Base-by-base conservation (phyloP, 1,140 invertebrate genomes). In the Drosophila sulfurigaster region DNA sequence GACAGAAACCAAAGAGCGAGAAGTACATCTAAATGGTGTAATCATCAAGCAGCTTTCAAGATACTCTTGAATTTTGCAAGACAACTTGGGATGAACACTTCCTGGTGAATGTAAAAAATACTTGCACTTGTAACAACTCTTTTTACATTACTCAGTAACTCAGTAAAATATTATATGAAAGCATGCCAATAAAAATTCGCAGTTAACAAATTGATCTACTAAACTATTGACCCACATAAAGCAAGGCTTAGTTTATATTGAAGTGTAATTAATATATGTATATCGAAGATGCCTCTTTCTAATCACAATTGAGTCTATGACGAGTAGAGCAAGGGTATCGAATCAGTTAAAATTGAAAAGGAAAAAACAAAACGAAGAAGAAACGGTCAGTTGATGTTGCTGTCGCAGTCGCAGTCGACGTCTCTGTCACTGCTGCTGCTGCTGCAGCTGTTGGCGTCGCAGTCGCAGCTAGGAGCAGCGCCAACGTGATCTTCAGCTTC, bases 341-440 rank as follows among this genome's bases (percentile, higher is more conserved):
- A 81, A 86, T 73, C 62, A 57, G 62, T 75, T 71, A 72, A 75
- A 72, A 72, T 67, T 56, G 51, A 81, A 75, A 87, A 81, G 76
- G 68, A 87, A 86, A 62, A 78, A 66, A 66, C 11, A 65, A 65
- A 45, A 56, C 41, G 35, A 62, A 75, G 62, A 49, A 85, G 69
- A 80, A 81, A 89, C 49, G 81, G 85, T 72, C 77, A 89, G 62
- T 59, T 11, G 63, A 41, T 3, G 67, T 48, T 20, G 38, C 51
- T 11, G 65, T 30, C 25, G 51, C 43, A 28, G 65, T 30, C 25
- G 51, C 43, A 28, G 70, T 20, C 49, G 35, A 32, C 30, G 30
- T 32, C 35, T 25, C 48, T 7, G 62, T 30, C 5, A 10, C 15
- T 3, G 35, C 49, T 6, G 70, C 49, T 5, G 63, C 38, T 13